Conservation (phyloP, 2,888 invertebrate species). For the Teinopalpus imperialis region DNA sequence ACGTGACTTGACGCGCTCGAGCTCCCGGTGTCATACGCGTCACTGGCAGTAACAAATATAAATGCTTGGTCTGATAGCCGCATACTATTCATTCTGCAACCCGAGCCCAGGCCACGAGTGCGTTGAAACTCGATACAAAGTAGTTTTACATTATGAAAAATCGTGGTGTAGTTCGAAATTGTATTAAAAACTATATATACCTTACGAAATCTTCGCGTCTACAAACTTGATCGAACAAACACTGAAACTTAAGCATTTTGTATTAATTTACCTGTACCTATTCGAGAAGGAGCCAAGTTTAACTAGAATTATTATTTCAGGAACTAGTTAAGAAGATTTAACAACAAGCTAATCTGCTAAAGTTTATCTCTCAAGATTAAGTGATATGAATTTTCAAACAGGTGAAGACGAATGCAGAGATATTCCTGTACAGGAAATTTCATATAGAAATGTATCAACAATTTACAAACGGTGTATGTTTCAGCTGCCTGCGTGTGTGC, state of each 20-base stretch:
- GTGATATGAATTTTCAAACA: slow-evolving; percentile 10
- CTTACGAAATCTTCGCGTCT: neutral
- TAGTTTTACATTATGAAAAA: too few relatives aligned
- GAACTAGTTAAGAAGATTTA: slow-evolving; percentile 9
- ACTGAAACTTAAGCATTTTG: slow-evolving; percentile 4
- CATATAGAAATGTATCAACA: too few relatives aligned
- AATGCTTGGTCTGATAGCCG: too few relatives aligned
- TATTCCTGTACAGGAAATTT: too few relatives aligned
- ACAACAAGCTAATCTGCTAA: slow-evolving; percentile 1
- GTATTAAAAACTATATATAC: neutral
- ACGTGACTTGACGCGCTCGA: too few relatives aligned
- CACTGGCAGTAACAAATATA: too few relatives aligned
- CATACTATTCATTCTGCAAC: too few relatives aligned
- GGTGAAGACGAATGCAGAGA: neutral
- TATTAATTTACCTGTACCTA: slow-evolving; percentile 8
- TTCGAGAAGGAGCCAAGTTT: slow-evolving; percentile 2
- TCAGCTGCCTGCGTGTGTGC: too few relatives aligned
- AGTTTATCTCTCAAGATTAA: neutral
- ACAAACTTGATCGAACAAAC: slow-evolving; percentile 7
- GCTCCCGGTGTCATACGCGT: too few relatives aligned
- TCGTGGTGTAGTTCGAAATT: neutral
- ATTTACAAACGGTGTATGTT: too few relatives aligned
- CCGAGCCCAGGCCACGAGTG: too few relatives aligned
- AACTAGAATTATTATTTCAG: slow-evolving; percentile 15
- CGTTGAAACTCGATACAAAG: too few relatives aligned